Base-by-base conservation (phyloP, 2,113 vertebrate genomes). In the Nerophis lumbriciformis region DNA sequence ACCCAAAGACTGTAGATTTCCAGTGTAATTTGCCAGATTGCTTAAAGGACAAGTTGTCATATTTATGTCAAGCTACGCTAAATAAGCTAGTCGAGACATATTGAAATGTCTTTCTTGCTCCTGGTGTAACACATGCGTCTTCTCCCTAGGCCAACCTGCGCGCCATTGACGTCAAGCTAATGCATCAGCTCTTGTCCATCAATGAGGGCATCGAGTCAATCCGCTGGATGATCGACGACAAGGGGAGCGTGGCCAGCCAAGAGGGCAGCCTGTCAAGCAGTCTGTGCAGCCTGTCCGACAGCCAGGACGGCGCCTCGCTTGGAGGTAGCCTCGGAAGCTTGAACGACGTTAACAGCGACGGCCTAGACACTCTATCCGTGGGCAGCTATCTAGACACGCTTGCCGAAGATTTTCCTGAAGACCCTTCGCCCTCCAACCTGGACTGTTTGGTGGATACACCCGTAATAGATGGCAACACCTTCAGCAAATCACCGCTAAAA, bases 371-470 rank as follows among this genome's bases (percentile, higher is more conserved):
- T 9, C 91, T 99, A 61, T 99, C 96, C 0, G 91, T 99, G 48
- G 96, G 96, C 7, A 98, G 95, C 75, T 99, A 98, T 36, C 88
- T 99, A 90, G 96, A 99, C 87, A 98, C 95, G 1, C 85, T 99
- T 62, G 94, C 85, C 0, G 95, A 98, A 38, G 94, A 95, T 59
- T 81, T 95, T 9, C 88, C 92, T 0, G 94, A 92, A 36, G 88
- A 91, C 65, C 85, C 91, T 0, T 97, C 94, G 0, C 94, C 94
- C 0, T 91, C 92, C 0, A 91, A 94, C 80, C 78, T 93, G 14
- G 92, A 95, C 61, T 85, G 90, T 5, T 93, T 94, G 60, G 91
- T 89, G 59, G 94, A 95, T 48, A 88, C 88, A 77, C 85, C 90
- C 15, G 44, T 89, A 1, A 86, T 87, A 6, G 89, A 92, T 2